A percentile compares a stretch with the other conserved stretches of the same genome.
Conservation (phyloP, 2,888 invertebrate genomes). For the Rhagium mordax region DNA sequence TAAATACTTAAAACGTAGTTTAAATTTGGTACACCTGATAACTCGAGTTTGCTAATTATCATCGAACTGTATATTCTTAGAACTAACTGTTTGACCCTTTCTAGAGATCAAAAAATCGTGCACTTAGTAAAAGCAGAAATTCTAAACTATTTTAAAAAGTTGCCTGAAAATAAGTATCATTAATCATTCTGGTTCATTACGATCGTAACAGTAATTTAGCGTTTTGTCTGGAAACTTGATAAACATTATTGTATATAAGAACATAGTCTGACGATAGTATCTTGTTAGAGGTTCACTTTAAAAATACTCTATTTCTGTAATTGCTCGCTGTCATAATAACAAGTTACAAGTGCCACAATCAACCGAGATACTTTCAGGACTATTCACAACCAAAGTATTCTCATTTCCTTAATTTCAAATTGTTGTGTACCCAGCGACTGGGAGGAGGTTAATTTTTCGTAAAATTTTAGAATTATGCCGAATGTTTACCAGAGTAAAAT, state of each 20-base stretch:
- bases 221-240: conserved; percentile 12
- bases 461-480: too few species aligned
- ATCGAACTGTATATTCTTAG: neutral
- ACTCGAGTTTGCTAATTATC: neutral
- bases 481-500: too few species aligned
- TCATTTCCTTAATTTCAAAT: too few species aligned
- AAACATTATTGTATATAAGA: neutral
- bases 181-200: conserved; percentile 10
- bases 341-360: too few species aligned
- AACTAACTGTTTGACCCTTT: neutral
- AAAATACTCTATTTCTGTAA: neutral
- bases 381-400: too few species aligned
- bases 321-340: too few species aligned
- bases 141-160: neutral
- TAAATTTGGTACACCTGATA: too few species aligned
- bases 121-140: neutral
- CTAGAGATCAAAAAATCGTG: neutral
- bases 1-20: too few species aligned
- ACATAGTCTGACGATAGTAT: neutral
- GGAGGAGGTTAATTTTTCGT: too few species aligned
- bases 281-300: neutral
- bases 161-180: neutral
- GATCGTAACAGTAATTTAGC: conserved; percentile 1
- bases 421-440: too few species aligned
- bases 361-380: too few species aligned